Percentiles rank a stretch among this genome's conserved stretches.
These are phyloP conservation scores for Sminthurides bifidus DNA, from an alignment of 1,140 invertebrate genomes.

Conservation along the genomic window DNA sequence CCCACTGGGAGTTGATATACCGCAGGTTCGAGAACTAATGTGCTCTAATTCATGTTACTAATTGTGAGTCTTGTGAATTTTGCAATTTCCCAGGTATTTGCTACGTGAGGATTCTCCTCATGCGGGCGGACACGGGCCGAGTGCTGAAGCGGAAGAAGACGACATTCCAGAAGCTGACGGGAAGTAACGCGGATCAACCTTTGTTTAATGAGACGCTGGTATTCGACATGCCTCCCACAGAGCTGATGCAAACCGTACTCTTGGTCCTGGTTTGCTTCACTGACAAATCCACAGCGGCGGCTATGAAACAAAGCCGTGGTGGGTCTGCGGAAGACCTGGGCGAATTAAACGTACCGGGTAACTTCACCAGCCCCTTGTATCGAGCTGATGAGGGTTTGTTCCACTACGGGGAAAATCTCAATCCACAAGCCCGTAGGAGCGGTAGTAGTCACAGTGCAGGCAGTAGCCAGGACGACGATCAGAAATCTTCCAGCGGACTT, in stretches of 20 bases:
- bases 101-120: conserved; percentile 25
- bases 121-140: conserved; percentile 28
- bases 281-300: conserved; percentile 15
- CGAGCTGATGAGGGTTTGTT: conserved; percentile 24
- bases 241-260: conserved; percentile 28
- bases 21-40: no score
- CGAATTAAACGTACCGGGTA: no score
- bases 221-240: conserved; percentile 30
- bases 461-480: not conserved
- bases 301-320: no score
- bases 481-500: not conserved
- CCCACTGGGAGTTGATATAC: no score
- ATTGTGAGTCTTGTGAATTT: not conserved
- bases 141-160: conserved; percentile 29
- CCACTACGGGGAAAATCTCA: conserved; percentile 27
- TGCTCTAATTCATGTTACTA: no score
- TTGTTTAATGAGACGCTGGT: conserved; percentile 28
- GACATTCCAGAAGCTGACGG: conserved; percentile 18
- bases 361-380: not conserved
- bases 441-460: conserved; percentile 4
- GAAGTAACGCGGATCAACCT: conserved; percentile 17
- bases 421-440: conserved; percentile 4
- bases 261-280: conserved; percentile 29
- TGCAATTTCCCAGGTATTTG: conserved; percentile 27
- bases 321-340: no score